phyloP scores from a whole-genome alignment of 2,113 vertebrate genomes.

The Macrotis lagotis region DNA sequence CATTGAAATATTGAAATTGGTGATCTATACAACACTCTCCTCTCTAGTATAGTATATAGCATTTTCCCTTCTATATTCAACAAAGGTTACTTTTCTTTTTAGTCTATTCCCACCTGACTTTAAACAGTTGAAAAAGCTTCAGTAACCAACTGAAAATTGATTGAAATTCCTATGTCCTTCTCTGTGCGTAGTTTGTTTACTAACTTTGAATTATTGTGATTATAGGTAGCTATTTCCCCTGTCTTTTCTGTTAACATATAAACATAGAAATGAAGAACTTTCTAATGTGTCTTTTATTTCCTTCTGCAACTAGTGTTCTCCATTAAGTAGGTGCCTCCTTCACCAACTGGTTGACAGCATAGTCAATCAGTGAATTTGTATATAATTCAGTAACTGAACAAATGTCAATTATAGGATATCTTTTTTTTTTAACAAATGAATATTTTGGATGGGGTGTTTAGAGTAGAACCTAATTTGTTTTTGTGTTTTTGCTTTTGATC shows the following conservation, averaged over 20 bases:
- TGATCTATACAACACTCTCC: not conserved
- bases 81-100: not conserved
- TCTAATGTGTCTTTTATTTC: not conserved
- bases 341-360: not conserved
- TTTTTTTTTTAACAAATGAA: not conserved
- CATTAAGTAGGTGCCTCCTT: not conserved
- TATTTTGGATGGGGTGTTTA: not conserved
- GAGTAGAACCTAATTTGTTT: not conserved
- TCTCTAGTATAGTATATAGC: not conserved
- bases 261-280: not conserved
- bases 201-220: not conserved
- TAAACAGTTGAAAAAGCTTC: not conserved
- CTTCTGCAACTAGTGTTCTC: not conserved
- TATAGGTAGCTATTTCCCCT: not conserved
- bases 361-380: not conserved
- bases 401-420: slow-evolving; percentile 2
- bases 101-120: not conserved
- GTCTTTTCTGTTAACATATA: not conserved
- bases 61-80: not conserved
- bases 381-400: not conserved
- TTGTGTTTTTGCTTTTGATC: slow-evolving; percentile 41
- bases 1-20: not conserved
- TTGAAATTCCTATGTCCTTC: not conserved
- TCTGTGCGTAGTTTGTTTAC: not conserved
- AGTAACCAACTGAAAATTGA: not conserved